These are phyloP conservation scores for Ellobius talpinus DNA, from an alignment of 2,113 vertebrate species.

Conservation along the genomic window DNA sequence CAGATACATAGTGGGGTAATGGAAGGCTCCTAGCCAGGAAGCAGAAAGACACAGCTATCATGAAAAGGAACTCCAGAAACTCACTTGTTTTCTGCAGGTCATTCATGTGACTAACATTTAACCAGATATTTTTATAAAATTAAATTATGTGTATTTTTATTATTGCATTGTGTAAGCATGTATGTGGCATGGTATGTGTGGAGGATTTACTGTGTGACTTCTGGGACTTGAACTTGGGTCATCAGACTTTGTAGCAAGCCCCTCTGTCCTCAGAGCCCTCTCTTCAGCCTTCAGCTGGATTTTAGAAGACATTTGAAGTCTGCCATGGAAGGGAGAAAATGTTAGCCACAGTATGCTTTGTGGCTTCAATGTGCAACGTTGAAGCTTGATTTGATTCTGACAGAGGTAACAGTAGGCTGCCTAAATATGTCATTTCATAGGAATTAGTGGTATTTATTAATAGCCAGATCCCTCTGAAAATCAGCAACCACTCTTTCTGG, in stretches of 20 bases:
- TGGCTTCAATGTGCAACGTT: not conserved
- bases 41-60: not conserved
- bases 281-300: not conserved
- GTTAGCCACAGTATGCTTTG: not conserved
- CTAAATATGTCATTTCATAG: not conserved
- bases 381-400: conserved; percentile 49
- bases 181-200: not conserved
- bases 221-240: not conserved
- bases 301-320: not conserved
- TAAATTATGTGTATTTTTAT: not conserved
- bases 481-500: not conserved
- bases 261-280: not conserved
- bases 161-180: not conserved
- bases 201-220: not conserved
- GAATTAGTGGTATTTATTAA: conserved; percentile 28
- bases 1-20: not conserved
- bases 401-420: not conserved
- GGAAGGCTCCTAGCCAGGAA: not conserved
- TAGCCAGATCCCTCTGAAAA: not conserved
- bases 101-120: not conserved
- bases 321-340: conserved; percentile 44
- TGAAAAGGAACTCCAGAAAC: not conserved
- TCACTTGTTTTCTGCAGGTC: not conserved
- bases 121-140: not conserved
- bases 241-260: no score